phyloP scores from a whole-genome alignment of 2,888 invertebrate genomes.

The Paralinhomoeus sp. region DNA sequence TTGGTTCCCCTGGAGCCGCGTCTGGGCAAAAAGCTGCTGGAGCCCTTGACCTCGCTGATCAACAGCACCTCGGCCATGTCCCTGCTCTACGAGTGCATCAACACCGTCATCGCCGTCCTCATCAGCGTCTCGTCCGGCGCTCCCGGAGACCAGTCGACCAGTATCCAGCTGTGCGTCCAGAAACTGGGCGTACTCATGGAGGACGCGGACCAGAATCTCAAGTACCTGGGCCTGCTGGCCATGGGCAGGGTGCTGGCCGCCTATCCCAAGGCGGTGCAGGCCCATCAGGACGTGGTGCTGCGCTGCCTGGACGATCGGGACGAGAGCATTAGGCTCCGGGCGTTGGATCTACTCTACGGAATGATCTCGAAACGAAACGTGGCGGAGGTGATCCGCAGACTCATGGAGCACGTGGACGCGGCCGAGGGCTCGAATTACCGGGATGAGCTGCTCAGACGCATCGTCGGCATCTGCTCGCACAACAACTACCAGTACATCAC shows the following conservation, averaged over 20 bases:
- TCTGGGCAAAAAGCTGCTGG: constrained; percentile 99
- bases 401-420: constrained; percentile 92
- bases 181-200: constrained; percentile 93
- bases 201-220: constrained; percentile 94
- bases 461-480: constrained; percentile 92
- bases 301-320: constrained; percentile 97
- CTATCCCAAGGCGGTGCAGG: constrained; percentile 81
- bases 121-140: constrained; percentile 97
- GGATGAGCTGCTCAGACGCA: constrained; percentile 83
- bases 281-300: constrained; percentile 90
- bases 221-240: constrained; percentile 82
- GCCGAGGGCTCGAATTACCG: constrained; percentile 88
- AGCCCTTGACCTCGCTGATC: constrained; percentile 99
- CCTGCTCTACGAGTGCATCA: constrained; percentile 93
- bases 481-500: constrained; percentile 96
- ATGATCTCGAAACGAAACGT: constrained; percentile 98
- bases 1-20: constrained; percentile 99
- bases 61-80: constrained; percentile 99
- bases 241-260: constrained; percentile 97
- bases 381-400: constrained; percentile 94
- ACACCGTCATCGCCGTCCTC: constrained; percentile 95
- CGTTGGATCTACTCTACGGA: constrained; percentile 81
- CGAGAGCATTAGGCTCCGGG: constrained; percentile 71
- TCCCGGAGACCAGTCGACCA: constrained; percentile 83
- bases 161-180: constrained; percentile 91